Evolutionary conservation across 2,113 vertebrate genomes (phyloP).

Genomic region (Pitta sordida): DNA sequence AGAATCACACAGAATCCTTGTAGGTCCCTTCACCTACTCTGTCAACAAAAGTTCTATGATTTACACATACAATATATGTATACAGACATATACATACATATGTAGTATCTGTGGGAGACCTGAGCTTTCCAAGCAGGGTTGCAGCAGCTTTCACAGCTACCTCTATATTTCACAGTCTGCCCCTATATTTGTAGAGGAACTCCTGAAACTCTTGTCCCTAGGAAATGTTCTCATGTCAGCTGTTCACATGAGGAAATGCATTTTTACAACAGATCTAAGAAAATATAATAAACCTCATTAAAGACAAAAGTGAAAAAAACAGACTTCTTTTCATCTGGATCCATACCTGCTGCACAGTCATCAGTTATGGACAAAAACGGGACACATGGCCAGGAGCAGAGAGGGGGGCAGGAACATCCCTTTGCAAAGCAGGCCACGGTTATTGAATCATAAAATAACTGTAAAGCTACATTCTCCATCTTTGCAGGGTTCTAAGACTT

Average conservation of each 20-base stretch:
- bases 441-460: background rate
- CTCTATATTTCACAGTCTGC: background rate
- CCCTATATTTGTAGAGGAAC: background rate
- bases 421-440: background rate
- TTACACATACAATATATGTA: too few species aligned
- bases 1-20: too few species aligned
- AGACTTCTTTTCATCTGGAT: background rate
- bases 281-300: background rate
- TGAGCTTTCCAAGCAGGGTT: background rate
- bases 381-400: background rate
- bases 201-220: background rate
- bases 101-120: rapidly evolving
- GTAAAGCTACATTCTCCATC: background rate
- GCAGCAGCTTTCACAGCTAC: background rate
- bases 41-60: too few species aligned
- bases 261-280: background rate
- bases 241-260: background rate
- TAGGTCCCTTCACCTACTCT: background rate
- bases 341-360: background rate
- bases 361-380: background rate
- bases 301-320: background rate
- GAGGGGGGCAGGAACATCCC: rapidly evolving
- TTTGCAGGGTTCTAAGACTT: background rate
- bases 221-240: background rate
- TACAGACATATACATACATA: rapidly evolving